phyloP scores from a whole-genome alignment of 2,113 vertebrate genomes.

The Stegostoma tigrinum region DNA sequence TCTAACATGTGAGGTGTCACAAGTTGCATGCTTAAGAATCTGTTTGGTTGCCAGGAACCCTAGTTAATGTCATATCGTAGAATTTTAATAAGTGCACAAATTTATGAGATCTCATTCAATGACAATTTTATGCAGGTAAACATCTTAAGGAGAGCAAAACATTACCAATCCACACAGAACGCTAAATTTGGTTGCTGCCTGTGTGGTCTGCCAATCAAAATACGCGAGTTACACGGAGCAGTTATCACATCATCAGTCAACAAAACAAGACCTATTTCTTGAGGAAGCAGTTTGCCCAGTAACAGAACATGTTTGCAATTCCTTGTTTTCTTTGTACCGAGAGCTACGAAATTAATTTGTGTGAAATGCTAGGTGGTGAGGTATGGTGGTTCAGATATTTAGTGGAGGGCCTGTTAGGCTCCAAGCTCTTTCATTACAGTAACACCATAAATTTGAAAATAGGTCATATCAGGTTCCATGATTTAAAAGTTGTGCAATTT shows the following conservation, averaged over 20 bases:
- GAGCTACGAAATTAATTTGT: neutral
- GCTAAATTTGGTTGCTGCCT: neutral
- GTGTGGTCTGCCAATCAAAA: slow-evolving; percentile 3
- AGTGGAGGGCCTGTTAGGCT: too few relatives aligned
- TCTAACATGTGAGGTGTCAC: neutral
- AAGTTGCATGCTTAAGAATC: neutral
- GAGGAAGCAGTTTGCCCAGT: neutral
- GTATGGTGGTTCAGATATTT: too few relatives aligned
- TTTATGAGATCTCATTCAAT: neutral
- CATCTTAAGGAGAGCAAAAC: neutral
- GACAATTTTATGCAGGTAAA: neutral
- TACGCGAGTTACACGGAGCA: neutral
- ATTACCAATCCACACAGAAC: neutral
- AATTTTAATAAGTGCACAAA: neutral
- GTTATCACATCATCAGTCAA: neutral
- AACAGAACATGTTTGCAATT: neutral
- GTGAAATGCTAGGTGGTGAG: neutral
- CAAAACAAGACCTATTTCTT: neutral
- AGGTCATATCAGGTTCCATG: neutral
- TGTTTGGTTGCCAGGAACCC: neutral
- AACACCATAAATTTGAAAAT: neutral
- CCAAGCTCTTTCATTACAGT: neutral
- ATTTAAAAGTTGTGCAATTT: neutral
- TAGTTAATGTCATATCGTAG: neutral
- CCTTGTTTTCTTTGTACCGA: neutral